Evolutionary conservation across 2,797 vertebrate genomes (phyloP).

Genomic region (Cossypha dichroa): DNA sequence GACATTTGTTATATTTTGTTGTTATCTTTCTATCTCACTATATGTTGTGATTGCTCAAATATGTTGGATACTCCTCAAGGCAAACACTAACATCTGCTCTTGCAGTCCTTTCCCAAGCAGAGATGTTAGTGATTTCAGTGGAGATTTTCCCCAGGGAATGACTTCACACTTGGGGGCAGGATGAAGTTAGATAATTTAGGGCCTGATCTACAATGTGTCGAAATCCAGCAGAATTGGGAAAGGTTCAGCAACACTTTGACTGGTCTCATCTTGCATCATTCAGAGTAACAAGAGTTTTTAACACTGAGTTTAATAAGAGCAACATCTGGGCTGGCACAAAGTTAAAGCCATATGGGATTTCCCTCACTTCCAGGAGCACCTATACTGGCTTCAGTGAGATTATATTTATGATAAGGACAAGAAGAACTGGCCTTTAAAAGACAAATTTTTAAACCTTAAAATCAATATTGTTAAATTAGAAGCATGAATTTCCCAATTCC

Average conservation of each 20-base stretch:
- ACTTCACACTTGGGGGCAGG: background rate
- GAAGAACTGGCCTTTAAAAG: background rate
- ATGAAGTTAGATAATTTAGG: background rate
- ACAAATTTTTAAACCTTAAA: constrained; percentile 17
- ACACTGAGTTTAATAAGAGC: background rate
- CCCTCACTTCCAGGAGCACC: background rate
- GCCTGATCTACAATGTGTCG: background rate
- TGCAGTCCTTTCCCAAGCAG: constrained; percentile 6
- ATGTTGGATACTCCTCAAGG: constrained; percentile 30
- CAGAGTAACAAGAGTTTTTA: background rate
- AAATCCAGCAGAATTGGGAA: background rate
- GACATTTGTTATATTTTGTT: background rate
- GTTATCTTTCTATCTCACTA: constrained; percentile 12
- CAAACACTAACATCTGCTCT: constrained; percentile 36
- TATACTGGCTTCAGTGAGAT: background rate
- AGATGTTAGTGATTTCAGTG: constrained; percentile 11
- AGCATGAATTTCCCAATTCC: background rate
- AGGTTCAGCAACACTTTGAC: background rate
- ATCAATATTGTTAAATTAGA: background rate
- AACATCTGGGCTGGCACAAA: background rate
- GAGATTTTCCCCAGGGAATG: constrained; percentile 2
- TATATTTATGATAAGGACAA: background rate
- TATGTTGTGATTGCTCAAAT: constrained; percentile 16
- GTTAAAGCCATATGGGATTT: background rate
- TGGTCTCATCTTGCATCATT: background rate